phyloP scores from a whole-genome alignment of 2,113 vertebrate species.

The Sminthopsis crassicaudata region DNA sequence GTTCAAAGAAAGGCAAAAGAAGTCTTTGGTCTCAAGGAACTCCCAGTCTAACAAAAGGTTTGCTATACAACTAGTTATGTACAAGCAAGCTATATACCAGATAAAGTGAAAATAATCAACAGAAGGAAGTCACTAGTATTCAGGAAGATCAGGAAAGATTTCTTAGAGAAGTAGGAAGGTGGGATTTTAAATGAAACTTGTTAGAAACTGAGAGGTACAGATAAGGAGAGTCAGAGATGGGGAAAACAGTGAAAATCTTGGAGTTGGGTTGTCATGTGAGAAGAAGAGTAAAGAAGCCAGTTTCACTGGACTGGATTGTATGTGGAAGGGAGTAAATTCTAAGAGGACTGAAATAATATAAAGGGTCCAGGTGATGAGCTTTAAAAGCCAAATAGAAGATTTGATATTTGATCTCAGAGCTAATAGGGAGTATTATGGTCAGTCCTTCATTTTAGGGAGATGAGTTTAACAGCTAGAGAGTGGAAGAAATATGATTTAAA shows the following conservation, averaged over 20 bases:
- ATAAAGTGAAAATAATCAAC: background rate
- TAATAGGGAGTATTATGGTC: background rate
- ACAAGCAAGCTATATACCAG: background rate
- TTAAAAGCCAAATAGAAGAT: background rate
- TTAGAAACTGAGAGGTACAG: background rate
- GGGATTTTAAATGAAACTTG: background rate
- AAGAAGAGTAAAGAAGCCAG: background rate
- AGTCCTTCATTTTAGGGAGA: background rate
- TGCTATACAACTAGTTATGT: background rate
- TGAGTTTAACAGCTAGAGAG: background rate
- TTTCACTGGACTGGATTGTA: background rate
- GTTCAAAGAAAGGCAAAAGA: background rate
- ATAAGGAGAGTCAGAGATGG: background rate
- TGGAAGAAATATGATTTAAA: background rate
- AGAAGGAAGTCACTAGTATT: background rate
- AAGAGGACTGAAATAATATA: background rate
- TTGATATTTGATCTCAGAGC: background rate
- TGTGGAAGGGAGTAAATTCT: background rate
- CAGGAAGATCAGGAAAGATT: background rate
- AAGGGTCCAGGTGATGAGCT: background rate
- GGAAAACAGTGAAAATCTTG: background rate
- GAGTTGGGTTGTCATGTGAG: background rate
- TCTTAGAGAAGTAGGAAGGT: background rate
- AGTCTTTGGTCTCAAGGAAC: background rate
- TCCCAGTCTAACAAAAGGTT: background rate